These are phyloP conservation scores for Phyllotis vaccarum DNA, from an alignment of 2,797 vertebrate species.

Conservation along the genomic window DNA sequence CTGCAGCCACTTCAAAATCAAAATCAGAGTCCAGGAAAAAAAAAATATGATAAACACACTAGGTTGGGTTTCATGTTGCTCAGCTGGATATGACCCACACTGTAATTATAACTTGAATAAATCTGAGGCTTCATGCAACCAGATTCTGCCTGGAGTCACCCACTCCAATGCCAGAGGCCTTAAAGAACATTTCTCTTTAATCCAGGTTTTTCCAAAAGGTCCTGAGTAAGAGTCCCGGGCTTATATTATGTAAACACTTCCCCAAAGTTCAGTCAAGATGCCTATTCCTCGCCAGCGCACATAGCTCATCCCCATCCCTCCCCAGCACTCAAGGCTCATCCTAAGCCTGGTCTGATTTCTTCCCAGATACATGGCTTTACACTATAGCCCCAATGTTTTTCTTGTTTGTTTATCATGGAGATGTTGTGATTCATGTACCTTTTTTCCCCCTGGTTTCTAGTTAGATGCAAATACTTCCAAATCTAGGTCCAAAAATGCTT, in stretches of 20 bases:
- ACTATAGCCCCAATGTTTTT: background rate
- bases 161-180: background rate
- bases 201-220: slow-evolving; percentile 19
- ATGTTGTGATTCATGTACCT: background rate
- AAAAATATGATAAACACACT: slow-evolving; percentile 53
- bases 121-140: background rate
- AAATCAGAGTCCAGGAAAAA: slow-evolving; percentile 58
- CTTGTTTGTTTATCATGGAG: background rate
- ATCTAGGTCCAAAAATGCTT: slow-evolving; percentile 31
- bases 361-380: slow-evolving; percentile 5
- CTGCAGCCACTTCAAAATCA: slow-evolving; percentile 60
- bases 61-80: slow-evolving; percentile 41
- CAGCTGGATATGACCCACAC: background rate
- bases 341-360: background rate
- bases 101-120: slow-evolving; percentile 52
- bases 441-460: background rate
- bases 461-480: slow-evolving; percentile 34
- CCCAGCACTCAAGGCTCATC: background rate
- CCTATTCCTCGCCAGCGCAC: background rate
- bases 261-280: background rate
- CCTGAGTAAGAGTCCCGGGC: background rate
- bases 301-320: background rate
- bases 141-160: background rate
- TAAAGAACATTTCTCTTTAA: slow-evolving; percentile 44
- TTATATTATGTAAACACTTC: background rate